Evolutionary conservation across 2,113 vertebrate species (phyloP).

Genomic region (Heteronetta atricapilla): DNA sequence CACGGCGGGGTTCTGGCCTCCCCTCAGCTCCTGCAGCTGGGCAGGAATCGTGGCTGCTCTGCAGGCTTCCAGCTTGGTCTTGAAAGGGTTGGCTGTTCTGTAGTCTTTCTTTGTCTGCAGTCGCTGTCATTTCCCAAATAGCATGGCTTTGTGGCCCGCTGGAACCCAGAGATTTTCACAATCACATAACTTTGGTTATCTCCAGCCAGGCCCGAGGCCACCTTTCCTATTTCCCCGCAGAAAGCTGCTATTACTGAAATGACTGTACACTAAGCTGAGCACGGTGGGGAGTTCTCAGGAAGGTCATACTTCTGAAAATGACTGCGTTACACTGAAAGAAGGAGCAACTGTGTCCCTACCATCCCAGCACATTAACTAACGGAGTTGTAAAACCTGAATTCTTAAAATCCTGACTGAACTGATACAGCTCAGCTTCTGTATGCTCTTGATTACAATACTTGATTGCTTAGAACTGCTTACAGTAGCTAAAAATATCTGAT

Average conservation of each 20-base stretch:
- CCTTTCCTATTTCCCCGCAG: background rate
- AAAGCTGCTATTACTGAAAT: constrained; percentile 1
- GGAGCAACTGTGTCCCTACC: accelerated
- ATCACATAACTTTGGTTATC: background rate
- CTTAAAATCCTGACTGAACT: background rate
- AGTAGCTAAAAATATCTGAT: constrained; percentile 51
- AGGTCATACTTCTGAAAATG: background rate
- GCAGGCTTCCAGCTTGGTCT: accelerated
- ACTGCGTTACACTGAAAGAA: background rate
- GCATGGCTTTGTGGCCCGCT: accelerated
- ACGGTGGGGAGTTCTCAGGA: background rate
- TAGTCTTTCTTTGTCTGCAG: background rate
- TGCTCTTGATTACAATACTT: constrained; percentile 28
- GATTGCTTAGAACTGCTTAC: constrained; percentile 38
- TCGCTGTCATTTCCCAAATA: background rate
- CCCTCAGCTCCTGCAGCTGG: background rate
- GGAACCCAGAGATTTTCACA: background rate
- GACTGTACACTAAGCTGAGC: background rate
- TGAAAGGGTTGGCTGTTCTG: background rate
- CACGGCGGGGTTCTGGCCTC: accelerated
- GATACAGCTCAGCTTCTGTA: background rate
- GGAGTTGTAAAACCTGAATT: background rate
- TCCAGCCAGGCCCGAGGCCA: background rate
- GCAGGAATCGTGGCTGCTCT: background rate
- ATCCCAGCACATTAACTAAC: background rate